Percentiles rank a stretch among this genome's conserved stretches.
Conservation (phyloP, 2,888 invertebrate genomes). For the Drosophila mettleri region DNA sequence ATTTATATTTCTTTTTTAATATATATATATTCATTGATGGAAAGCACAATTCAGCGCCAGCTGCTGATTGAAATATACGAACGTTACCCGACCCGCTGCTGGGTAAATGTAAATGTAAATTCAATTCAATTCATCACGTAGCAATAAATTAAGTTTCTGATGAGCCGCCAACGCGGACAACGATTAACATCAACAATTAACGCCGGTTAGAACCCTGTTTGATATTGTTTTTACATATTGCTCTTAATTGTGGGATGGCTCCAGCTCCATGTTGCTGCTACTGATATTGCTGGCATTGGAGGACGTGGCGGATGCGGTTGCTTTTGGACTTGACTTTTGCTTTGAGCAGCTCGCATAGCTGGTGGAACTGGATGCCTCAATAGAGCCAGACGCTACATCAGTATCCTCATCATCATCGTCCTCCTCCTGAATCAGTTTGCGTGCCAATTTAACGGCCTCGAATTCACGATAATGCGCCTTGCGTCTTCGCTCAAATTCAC, state of each 20-base stretch:
- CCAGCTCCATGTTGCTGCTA: constrained; percentile 51
- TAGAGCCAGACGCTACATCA: constrained; percentile 49
- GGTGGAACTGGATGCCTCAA: constrained; percentile 48
- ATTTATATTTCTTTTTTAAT: constrained; percentile 14
- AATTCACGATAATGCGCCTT: constrained; percentile 99
- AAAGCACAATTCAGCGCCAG: constrained; percentile 48
- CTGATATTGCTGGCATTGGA: constrained; percentile 44
- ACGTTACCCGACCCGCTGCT: constrained; percentile 34
- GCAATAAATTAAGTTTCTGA: constrained; percentile 42
- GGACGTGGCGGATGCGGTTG: constrained; percentile 60
- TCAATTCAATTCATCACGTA: constrained; percentile 47
- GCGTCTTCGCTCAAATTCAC: constrained; percentile 95
- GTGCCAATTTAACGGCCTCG: constrained; percentile 95
- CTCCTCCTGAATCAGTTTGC: constrained; percentile 95
- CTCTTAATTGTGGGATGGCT: constrained; percentile 53
- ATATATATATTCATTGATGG: constrained; percentile 30
- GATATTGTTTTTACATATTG: constrained; percentile 42
- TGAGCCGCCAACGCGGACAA: constrained; percentile 49
- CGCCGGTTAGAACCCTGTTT: constrained; percentile 31
- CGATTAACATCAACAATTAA: constrained; percentile 61
- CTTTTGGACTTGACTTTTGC: constrained; percentile 46
- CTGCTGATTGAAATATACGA: constrained; percentile 25
- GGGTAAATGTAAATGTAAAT: constrained; percentile 41
- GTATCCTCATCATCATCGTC: constrained; percentile 89
- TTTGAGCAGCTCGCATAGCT: constrained; percentile 59